Conservation (phyloP, 2,888 invertebrate species). For the Lymantria dispar region DNA sequence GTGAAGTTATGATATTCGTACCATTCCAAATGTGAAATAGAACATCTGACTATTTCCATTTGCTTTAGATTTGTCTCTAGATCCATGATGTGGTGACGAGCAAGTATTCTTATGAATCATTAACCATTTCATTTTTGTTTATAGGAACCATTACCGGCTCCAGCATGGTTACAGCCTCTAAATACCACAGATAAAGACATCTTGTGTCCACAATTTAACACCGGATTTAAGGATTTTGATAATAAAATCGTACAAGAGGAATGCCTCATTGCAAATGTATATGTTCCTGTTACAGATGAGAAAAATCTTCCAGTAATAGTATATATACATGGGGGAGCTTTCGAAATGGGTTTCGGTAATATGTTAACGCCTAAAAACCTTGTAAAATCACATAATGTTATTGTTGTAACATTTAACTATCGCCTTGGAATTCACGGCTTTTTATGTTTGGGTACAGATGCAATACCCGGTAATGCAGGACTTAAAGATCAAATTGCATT, state of each 20-base stretch:
- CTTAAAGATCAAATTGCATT: constrained; percentile 49
- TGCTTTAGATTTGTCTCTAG: too few relatives aligned
- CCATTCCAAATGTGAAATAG: too few relatives aligned
- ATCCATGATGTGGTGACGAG: too few relatives aligned
- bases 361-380: constrained; percentile 16
- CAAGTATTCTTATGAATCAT: too few relatives aligned
- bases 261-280: constrained; percentile 58
- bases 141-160: constrained; percentile 46
- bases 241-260: constrained; percentile 39
- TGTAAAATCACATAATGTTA: constrained; percentile 29
- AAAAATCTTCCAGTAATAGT: constrained; percentile 41
- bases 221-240: not conserved
- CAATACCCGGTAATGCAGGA: constrained; percentile 48
- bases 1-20: too few relatives aligned
- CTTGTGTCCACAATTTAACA: constrained; percentile 34
- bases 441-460: constrained; percentile 40
- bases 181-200: constrained; percentile 36
- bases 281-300: constrained; percentile 47
- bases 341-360: constrained; percentile 35
- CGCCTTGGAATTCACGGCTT: constrained; percentile 42
- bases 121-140: constrained; percentile 9
- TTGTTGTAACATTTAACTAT: constrained; percentile 42
- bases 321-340: constrained; percentile 43
- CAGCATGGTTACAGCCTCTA: constrained; percentile 35
- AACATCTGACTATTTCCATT: too few relatives aligned